phyloP scores from a whole-genome alignment of 2,888 invertebrate genomes.

The Leucophenga maculata region DNA sequence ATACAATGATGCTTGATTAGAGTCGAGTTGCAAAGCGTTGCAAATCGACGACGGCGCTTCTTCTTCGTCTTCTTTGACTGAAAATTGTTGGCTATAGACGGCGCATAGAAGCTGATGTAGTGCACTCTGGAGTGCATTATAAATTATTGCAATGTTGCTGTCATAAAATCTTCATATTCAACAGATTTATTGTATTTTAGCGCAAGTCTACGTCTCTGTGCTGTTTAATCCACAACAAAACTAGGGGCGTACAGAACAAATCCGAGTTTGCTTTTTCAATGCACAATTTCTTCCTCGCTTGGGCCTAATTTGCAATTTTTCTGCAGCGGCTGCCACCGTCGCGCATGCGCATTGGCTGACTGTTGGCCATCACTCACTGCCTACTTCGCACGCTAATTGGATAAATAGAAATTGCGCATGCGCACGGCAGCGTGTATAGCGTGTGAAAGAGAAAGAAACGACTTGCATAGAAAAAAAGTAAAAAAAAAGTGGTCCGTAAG shows the following conservation, averaged over 20 bases:
- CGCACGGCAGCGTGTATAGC: constrained; percentile 3
- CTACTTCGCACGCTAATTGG: constrained; percentile 62
- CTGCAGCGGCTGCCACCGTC: background rate
- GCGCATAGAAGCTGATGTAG: too few relatives aligned
- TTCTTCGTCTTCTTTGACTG: too few relatives aligned
- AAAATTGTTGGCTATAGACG: too few relatives aligned
- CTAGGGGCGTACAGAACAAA: constrained; percentile 1
- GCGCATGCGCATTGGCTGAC: constrained; percentile 54
- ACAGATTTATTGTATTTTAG: background rate
- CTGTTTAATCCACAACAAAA: background rate
- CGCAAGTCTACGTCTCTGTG: background rate
- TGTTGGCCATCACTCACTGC: constrained; percentile 56
- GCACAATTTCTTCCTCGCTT: background rate
- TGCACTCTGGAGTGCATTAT: background rate
- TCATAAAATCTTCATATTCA: constrained; percentile 10
- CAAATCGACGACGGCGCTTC: too few relatives aligned
- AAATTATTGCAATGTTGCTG: background rate
- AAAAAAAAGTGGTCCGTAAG: too few relatives aligned
- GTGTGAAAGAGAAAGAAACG: background rate
- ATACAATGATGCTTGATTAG: too few relatives aligned
- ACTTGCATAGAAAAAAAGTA: too few relatives aligned
- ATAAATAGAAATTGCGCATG: constrained; percentile 53
- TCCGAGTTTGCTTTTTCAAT: background rate
- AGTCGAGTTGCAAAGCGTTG: too few relatives aligned
- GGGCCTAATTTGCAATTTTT: background rate